These are phyloP conservation scores for Vultur gryphus DNA, from an alignment of 2,797 vertebrate species.

Conservation along the genomic window DNA sequence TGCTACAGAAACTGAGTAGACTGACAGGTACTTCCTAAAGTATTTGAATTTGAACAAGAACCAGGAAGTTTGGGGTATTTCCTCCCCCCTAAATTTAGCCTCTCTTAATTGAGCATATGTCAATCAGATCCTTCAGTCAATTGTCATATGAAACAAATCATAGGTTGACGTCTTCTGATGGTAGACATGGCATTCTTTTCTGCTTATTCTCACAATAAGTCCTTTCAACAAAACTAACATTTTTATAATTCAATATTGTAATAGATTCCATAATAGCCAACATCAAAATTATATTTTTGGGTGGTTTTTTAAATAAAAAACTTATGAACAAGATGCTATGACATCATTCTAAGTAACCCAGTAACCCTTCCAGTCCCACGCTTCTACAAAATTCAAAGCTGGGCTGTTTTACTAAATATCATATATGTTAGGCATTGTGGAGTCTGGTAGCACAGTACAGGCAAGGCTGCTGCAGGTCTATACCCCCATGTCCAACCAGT, in stretches of 20 bases:
- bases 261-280: not conserved
- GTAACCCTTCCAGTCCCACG: not conserved
- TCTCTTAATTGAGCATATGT: not conserved
- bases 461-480: not conserved
- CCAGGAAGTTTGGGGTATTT: not conserved
- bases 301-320: not conserved
- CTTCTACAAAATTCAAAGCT: not conserved
- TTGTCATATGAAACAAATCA: not conserved
- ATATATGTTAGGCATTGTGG: not conserved
- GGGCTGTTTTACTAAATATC: not conserved
- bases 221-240: not conserved
- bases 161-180: not conserved
- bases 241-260: not conserved
- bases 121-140: not conserved
- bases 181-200: not conserved
- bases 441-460: not conserved
- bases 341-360: not conserved
- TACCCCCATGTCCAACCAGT: accelerated
- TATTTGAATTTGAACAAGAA: not conserved
- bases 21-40: not conserved
- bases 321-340: not conserved
- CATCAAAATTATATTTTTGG: not conserved
- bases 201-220: not conserved
- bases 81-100: not conserved
- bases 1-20: not conserved